Evolutionary conservation across 2,797 vertebrate species (phyloP).

Genomic region (Phrynocephalus vlangalii): DNA sequence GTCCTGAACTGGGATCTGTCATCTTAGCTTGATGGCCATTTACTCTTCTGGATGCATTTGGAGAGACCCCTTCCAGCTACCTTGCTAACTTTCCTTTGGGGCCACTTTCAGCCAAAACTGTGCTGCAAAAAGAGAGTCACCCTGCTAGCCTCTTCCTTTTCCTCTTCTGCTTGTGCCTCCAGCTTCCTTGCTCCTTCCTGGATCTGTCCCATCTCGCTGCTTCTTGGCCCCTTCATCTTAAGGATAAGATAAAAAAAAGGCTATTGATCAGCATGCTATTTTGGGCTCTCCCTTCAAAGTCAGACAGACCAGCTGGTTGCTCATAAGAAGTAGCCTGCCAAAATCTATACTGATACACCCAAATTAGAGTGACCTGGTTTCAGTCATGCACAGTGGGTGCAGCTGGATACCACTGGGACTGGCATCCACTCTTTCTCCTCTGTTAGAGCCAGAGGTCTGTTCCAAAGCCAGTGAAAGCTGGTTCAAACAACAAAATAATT

Average conservation of each 20-base stretch:
- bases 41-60: too few species aligned
- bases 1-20: too few species aligned
- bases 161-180: neutral
- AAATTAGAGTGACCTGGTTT: constrained; percentile 38
- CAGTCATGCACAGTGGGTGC: neutral
- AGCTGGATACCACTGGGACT: neutral
- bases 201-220: constrained; percentile 21
- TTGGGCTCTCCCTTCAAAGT: constrained; percentile 19
- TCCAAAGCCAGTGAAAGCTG: neutral
- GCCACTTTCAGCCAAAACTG: neutral
- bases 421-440: neutral
- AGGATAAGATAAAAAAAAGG: neutral
- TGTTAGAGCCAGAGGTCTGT: neutral
- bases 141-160: neutral
- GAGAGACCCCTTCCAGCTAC: too few species aligned
- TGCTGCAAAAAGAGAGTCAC: neutral
- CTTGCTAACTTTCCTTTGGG: neutral
- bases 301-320: constrained; percentile 20
- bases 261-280: constrained; percentile 45
- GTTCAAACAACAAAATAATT: neutral
- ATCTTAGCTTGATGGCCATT: too few species aligned
- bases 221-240: neutral
- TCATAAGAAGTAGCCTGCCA: neutral
- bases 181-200: neutral
- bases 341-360: constrained; percentile 33